A percentile compares a stretch with the other conserved stretches of the same genome.
These are phyloP conservation scores for Hydractinia symbiolongicarpus DNA, from an alignment of 30 jellyfish, hydroid and myxozoan species.

Conservation along the genomic window DNA sequence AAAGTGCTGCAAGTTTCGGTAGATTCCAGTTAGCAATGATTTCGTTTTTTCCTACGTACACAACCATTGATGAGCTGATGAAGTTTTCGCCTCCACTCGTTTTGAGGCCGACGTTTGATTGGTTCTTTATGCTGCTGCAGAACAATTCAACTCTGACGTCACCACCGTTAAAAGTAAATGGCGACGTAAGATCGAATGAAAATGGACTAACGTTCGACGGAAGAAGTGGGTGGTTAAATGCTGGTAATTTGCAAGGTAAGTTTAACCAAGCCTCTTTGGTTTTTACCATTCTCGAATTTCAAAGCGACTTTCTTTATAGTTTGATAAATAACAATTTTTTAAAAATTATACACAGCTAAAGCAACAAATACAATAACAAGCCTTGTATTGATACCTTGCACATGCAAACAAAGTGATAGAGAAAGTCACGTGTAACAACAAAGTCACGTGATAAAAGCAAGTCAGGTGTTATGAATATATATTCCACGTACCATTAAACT, in stretches of 20 bases:
- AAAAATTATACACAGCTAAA: no score
- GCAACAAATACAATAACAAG: no score
- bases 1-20: constrained; percentile 39
- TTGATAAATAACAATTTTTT: no score
- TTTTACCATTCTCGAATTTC: no score
- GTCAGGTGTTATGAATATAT: no score
- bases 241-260: constrained; percentile 41
- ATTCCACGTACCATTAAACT: no score
- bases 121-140: constrained; percentile 39
- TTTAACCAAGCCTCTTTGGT: background rate
- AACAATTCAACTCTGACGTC: constrained; percentile 41
- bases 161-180: constrained; percentile 38
- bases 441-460: no score
- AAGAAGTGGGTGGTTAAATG: constrained; percentile 48
- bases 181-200: constrained; percentile 43
- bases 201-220: constrained; percentile 50
- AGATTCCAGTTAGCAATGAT: constrained; percentile 41
- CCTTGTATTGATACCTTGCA: no score
- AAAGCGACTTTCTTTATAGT: no score
- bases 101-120: constrained; percentile 39
- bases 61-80: constrained; percentile 51
- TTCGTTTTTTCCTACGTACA: constrained; percentile 24
- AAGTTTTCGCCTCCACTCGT: constrained; percentile 49
- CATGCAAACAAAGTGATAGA: no score
- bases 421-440: no score